Evolutionary conservation across 2,888 invertebrate species (phyloP), one percentile per base, ranked within the genome.

Genomic region (Stomorhina lunata): DNA sequence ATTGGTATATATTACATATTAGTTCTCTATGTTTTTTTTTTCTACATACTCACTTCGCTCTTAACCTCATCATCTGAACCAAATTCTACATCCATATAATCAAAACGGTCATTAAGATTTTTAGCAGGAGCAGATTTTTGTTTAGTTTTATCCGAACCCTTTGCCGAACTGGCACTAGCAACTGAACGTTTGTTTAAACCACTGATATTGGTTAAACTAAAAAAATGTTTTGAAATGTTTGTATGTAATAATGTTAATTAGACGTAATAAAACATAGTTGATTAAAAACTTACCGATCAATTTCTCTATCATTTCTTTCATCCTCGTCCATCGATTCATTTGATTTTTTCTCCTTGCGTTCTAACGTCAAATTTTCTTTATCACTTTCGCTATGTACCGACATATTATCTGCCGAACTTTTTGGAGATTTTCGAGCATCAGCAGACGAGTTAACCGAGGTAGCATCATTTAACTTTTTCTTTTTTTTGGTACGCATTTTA

Each of bases 221-320:
- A 72, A 78, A 63, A 57, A 68, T 48, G 76, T 71, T 55, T 20
- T n/a, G 34, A 25, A 27, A 45, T 50, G 17, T 7, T 17, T n/a
- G n/a, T n/a, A n/a, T n/a, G n/a, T n/a, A n/a, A n/a, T n/a, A n/a
- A n/a, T n/a, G n/a, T n/a, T n/a, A n/a, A n/a, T n/a, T n/a, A n/a
- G n/a, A n/a, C n/a, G n/a, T n/a, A n/a, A n/a, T n/a, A n/a, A n/a
- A n/a, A n/a, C 7, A 37, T 61, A 25, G 37, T 61, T 15, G 15
- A 17, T 2, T 48, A 15, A 10, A 34, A 10, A 82, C 84, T 76
- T 75, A 90, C 89, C 89, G 86, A 45, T 90, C 87, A 17, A 90
- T 90, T 86, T 90, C 89, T 57, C 88, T 89, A 50, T 90, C 90
- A 3, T 87, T 84, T 48, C 87, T 85, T 63, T 88, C 87, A n/a